These are phyloP conservation scores for Botrylloides violaceus DNA, from an alignment of 23 tunicate genomes.

Conservation along the genomic window DNA sequence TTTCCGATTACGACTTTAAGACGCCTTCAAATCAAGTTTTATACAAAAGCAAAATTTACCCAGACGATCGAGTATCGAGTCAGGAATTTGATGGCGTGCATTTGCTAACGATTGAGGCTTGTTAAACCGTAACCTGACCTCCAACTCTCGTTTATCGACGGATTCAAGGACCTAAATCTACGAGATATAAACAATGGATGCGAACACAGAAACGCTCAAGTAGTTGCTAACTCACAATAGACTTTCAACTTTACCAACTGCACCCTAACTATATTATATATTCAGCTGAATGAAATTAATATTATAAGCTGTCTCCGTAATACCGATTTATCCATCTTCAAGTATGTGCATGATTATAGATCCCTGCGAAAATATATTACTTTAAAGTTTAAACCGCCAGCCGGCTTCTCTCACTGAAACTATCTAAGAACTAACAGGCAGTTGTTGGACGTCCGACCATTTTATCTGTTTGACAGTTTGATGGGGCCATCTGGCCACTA, in stretches of 20 bases:
- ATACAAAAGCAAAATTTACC: conserved; percentile 9
- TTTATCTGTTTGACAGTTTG: conserved; percentile 18
- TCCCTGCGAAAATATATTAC: not conserved
- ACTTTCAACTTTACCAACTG: no score
- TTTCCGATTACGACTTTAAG: not conserved
- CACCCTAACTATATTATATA: no score
- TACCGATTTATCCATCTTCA: no score
- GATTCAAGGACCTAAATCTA: not conserved
- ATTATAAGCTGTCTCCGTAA: no score
- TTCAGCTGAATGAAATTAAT: no score
- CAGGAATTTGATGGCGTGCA: not conserved
- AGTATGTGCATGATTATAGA: no score
- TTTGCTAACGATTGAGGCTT: not conserved
- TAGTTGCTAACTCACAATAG: no score
- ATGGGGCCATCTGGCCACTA: conserved; percentile 33
- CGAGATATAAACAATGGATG: not conserved
- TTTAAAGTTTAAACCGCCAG: no score
- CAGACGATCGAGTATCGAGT: conserved; percentile 7
- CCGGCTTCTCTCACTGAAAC: not conserved
- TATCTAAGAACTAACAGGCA: conserved; percentile 11
- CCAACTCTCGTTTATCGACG: not conserved
- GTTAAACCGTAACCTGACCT: not conserved
- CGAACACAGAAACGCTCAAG: no score
- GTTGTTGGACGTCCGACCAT: conserved; percentile 1
- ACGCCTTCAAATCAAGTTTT: not conserved